Evolutionary conservation across 2,797 vertebrate species (phyloP).

Genomic region (Centropyge bicolor): DNA sequence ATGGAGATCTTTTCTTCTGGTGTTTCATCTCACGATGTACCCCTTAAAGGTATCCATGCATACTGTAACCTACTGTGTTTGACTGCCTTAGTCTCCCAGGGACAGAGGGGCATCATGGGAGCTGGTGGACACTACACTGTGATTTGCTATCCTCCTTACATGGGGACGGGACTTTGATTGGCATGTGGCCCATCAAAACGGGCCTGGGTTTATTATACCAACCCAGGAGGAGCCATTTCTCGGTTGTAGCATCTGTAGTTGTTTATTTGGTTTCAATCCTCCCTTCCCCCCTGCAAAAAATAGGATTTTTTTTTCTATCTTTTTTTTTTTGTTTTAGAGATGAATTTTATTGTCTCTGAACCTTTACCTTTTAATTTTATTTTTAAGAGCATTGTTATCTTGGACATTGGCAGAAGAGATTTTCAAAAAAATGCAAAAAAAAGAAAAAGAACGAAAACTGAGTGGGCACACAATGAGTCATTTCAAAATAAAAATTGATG

Average conservation of each 20-base stretch:
- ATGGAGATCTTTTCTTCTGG: slow-evolving; percentile 68
- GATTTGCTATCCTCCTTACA: slow-evolving; percentile 75
- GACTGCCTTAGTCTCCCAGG: slow-evolving; percentile 84
- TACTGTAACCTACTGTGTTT: slow-evolving; percentile 78
- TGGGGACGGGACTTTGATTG: slow-evolving; percentile 53
- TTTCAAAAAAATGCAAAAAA: slow-evolving; percentile 63
- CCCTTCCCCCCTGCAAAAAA: slow-evolving; percentile 36
- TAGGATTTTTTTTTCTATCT: slow-evolving; percentile 61
- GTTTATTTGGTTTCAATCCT: slow-evolving; percentile 70
- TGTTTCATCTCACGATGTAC: slow-evolving; percentile 65
- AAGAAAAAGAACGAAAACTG: slow-evolving; percentile 44
- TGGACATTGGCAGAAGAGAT: slow-evolving; percentile 72
- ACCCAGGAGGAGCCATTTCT: slow-evolving; percentile 69
- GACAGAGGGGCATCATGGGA: slow-evolving; percentile 84
- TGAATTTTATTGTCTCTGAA: slow-evolving; percentile 68
- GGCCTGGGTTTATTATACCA: slow-evolving; percentile 38
- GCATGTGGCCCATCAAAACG: slow-evolving; percentile 24
- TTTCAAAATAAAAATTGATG: slow-evolving; percentile 84
- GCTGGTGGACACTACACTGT: slow-evolving; percentile 85
- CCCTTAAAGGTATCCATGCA: slow-evolving; percentile 56
- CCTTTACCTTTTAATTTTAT: slow-evolving; percentile 69
- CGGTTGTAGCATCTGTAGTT: slow-evolving; percentile 77
- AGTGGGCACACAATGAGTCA: slow-evolving; percentile 80
- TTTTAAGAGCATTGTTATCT: slow-evolving; percentile 70
- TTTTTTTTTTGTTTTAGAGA: slow-evolving; percentile 66